phyloP scores from a whole-genome alignment of 1,140 invertebrate species.

The Dendroctonus valens region DNA sequence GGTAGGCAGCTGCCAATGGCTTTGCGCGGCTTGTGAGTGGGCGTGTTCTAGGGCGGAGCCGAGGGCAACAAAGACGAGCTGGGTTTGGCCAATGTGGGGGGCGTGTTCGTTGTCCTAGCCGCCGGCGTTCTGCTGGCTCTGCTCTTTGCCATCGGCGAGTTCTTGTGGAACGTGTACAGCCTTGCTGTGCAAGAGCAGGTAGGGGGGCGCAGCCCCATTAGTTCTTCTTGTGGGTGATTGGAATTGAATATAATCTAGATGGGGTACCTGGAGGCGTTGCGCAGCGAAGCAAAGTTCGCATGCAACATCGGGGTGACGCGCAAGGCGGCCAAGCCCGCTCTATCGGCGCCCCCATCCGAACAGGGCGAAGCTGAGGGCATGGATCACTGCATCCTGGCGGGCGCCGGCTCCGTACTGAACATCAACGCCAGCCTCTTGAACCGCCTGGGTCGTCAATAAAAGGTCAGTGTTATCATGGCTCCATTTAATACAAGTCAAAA shows the following conservation, averaged over 20 bases:
- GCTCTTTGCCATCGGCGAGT: conserved; percentile 71
- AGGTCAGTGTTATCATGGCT: not conserved
- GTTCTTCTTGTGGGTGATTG: too few species aligned
- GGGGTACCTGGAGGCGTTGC: conserved; percentile 60
- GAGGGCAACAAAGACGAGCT: conserved; percentile 56
- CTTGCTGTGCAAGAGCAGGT: conserved; percentile 76
- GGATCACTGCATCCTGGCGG: conserved; percentile 35
- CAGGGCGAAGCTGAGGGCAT: conserved; percentile 29
- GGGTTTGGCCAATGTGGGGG: conserved; percentile 79
- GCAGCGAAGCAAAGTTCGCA: conserved; percentile 63
- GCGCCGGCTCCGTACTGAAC: conserved; percentile 37
- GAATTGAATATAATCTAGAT: conserved; percentile 53
- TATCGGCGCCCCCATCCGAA: conserved; percentile 31
- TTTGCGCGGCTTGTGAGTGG: not conserved
- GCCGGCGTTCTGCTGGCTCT: conserved; percentile 67
- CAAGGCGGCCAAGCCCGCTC: conserved; percentile 56
- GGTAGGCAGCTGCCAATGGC: not conserved
- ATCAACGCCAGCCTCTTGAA: conserved; percentile 30
- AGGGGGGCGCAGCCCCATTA: conserved; percentile 25
- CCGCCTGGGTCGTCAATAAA: conserved; percentile 10
- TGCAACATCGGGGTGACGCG: conserved; percentile 62
- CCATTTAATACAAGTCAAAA: not conserved
- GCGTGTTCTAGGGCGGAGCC: conserved; percentile 3
- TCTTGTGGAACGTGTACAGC: conserved; percentile 76
- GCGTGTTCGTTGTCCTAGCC: conserved; percentile 84